Base-by-base conservation (phyloP, 2,113 vertebrate species). In the Eulemur macaco region DNA sequence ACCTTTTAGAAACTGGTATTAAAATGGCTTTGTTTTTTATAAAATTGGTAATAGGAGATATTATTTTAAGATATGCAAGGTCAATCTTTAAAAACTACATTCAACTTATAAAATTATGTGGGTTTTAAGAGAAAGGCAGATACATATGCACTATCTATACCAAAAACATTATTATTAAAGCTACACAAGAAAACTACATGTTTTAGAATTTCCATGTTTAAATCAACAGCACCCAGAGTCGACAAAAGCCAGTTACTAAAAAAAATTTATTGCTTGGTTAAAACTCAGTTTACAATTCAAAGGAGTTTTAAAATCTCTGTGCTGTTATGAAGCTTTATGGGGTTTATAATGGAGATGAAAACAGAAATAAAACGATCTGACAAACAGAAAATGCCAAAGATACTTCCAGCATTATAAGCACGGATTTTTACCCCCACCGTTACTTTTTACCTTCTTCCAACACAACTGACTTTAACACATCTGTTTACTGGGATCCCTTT, bases 341-440 rank as follows among this genome's bases (percentile, higher is more conserved):
- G 83, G 98, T 99, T 99, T 99, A 98, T 68, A 98, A 78, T 98
- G 88, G 96, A 98, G 97, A 99, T 96, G 98, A 98, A 98, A 98
- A 98, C 97, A 98, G 98, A 98, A 98, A 99, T 99, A 98, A 98
- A 98, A 98, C 98, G 98, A 98, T 95, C 98, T 97, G 97, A 98
- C 98, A 98, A 98, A 97, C 95, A 90, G 84, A 98, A 98, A 98
- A 98, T 97, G 96, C 94, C 97, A 81, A 94, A 97, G 96, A 96
- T 97, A 96, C 91, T 98, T 98, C 87, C 92, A 98, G 94, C 94
- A 96, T 94, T 94, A 97, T 97, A 96, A 97, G 87, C 3, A 54
- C 34, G 42, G 58, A 68, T 83, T 95, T 94, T 85, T 87, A 37
- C 63, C 29, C 56, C 69, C 34, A 92, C 78, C 86, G 85, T 69